Base-by-base conservation (phyloP, 2,888 invertebrate species). In the Orthosia cruda region DNA sequence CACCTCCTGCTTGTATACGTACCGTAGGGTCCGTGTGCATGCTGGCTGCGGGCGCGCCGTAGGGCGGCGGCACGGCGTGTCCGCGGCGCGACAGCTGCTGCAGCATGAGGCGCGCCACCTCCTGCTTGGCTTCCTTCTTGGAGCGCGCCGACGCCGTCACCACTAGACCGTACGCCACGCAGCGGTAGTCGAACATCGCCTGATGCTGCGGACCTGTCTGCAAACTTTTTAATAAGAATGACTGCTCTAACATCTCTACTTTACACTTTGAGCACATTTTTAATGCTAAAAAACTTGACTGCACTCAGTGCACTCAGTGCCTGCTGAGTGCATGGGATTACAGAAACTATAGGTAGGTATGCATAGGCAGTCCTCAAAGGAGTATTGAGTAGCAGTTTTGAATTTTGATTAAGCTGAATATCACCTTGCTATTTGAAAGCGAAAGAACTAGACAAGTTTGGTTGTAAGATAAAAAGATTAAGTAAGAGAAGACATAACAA, bases 121-220 rank as follows among this genome's bases (percentile, higher is more conserved):
- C 96, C 88, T 97, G 97, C 90, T 97, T 97, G 13, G 97, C 97
- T 77, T 97, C 97, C 91, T 95, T 95, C 89, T 96, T 96, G 76
- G 94, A 97, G 85, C 97, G 97, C 20, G 97, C 97, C 47, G 93
- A 86, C 13, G 95, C 96, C 3, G 88, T 87, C 49, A 94, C 94
- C 5, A 87, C 81, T 23, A 90, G 89, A 16, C 95, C 95, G 49
- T 80, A 87, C 52, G 96, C 95, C 71, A 86, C 70, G 89, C 97
- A 97, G 77, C 95, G 92, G 91, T 96, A 96, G 93, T 97, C 94
- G 91, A 97, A 97, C 88, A 87, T 89, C 0, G 94, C 90, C 80
- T 85, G 90, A 88, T 96, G 96, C 66, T 94, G 91, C 2, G 95
- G 96, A 5, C 96, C 96, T 13, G 92, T 87, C 96, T 96, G 88